Conservation (phyloP, 92 coral and sea anemone species). For the Heteractis magnifica region DNA sequence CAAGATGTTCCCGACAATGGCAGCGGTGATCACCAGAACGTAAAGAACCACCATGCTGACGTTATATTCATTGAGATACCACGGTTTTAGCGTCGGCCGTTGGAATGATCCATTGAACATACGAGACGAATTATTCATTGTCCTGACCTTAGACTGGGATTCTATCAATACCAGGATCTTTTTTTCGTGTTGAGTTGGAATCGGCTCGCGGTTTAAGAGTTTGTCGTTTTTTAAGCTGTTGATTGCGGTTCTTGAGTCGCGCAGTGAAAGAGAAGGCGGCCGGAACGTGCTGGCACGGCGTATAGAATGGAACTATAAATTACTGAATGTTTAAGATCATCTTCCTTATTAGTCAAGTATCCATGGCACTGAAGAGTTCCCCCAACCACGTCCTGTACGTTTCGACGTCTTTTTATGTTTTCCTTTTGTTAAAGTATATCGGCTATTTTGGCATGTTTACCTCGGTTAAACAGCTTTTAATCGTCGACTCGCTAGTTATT, state of each 20-base stretch:
- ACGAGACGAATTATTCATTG: neutral
- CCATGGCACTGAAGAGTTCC: constrained; percentile 1
- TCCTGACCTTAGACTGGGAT: neutral
- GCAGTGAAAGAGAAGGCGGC: neutral
- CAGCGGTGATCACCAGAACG: constrained; percentile 40
- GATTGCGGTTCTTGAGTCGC: neutral
- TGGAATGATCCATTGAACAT: neutral
- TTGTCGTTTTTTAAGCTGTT: neutral
- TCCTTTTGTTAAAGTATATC: neutral
- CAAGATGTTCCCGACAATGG: constrained; percentile 64
- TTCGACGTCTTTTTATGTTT: neutral
- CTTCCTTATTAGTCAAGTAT: neutral
- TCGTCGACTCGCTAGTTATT: neutral
- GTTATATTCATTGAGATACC: constrained; percentile 26
- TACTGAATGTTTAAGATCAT: neutral
- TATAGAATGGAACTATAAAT: neutral
- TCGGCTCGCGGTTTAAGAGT: neutral
- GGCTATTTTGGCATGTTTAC: neutral
- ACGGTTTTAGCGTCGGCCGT: neutral
- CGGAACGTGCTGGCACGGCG: neutral
- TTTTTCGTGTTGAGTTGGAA: neutral
- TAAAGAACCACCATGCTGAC: constrained; percentile 22
- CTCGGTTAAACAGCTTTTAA: constrained; percentile 1
- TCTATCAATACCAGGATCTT: neutral
- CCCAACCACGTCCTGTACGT: neutral